These are phyloP conservation scores for Myotis vivesi DNA, from an alignment of 2,797 vertebrate species.

Conservation along the genomic window DNA sequence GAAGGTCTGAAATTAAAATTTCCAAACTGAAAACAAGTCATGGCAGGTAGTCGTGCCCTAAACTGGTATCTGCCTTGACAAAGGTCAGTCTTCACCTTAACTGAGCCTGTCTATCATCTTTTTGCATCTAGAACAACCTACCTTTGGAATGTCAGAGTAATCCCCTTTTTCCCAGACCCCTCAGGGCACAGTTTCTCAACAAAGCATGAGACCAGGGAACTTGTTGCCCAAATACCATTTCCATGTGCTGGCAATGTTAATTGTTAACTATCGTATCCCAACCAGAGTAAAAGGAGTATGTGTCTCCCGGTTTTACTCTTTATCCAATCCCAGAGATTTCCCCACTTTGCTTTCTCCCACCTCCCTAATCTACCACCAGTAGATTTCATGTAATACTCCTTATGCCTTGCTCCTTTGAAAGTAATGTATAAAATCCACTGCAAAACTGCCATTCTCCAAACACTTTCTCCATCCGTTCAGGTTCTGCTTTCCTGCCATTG, in stretches of 20 bases:
- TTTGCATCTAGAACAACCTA: not conserved
- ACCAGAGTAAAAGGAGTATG: not conserved
- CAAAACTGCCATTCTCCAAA: not conserved
- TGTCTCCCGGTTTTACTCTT: not conserved
- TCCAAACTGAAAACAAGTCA: not conserved
- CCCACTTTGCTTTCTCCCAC: not conserved
- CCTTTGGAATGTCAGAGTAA: not conserved
- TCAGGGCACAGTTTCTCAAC: not conserved
- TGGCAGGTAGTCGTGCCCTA: not conserved
- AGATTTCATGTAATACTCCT: not conserved
- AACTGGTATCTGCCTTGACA: not conserved
- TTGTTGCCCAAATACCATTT: not conserved
- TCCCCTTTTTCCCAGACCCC: not conserved
- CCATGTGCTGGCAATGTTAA: not conserved
- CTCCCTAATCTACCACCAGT: no score
- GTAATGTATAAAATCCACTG: not conserved
- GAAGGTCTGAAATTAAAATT: not conserved
- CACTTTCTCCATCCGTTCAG: not conserved
- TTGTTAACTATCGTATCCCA: not conserved
- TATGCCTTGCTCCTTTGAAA: not conserved
- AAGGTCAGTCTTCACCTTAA: not conserved
- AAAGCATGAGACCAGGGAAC: no score
- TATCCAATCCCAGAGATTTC: not conserved
- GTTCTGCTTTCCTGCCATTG: not conserved
- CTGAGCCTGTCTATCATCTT: not conserved